Evolutionary conservation across 2,888 invertebrate genomes (phyloP).

Genomic region (Gari tellinella): DNA sequence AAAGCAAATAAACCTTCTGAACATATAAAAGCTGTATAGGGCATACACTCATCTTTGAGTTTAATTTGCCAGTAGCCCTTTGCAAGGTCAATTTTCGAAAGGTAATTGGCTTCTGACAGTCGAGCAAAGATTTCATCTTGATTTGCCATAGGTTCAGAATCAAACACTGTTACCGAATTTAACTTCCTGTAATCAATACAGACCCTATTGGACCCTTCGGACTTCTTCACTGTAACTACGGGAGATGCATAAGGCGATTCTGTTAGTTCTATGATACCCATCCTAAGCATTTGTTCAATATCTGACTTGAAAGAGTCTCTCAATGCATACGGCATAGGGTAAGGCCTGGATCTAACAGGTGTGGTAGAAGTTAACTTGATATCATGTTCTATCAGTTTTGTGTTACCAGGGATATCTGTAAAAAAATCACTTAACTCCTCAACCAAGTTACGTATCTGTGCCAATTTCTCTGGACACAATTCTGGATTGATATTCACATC

Average conservation of each 20-base stretch:
- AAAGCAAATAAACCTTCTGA: conserved; percentile 41
- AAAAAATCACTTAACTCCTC: conserved; percentile 14
- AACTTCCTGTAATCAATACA: conserved; percentile 59
- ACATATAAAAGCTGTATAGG: conserved; percentile 50
- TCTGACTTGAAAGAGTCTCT: conserved; percentile 36
- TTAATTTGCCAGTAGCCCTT: conserved; percentile 65
- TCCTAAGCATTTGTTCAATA: conserved; percentile 49
- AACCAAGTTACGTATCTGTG: conserved; percentile 17
- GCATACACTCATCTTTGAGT: conserved; percentile 26
- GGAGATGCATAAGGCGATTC: conserved; percentile 56
- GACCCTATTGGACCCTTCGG: conserved; percentile 49
- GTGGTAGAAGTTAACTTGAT: conserved; percentile 21
- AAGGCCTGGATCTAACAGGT: conserved; percentile 39
- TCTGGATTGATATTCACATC: too few species aligned
- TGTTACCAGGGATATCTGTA: conserved; percentile 21
- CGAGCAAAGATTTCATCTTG: conserved; percentile 59
- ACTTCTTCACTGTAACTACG: conserved; percentile 51
- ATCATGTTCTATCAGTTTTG: conserved; percentile 27
- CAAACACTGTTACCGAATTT: conserved; percentile 59
- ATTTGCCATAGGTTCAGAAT: conserved; percentile 62
- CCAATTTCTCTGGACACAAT: too few species aligned
- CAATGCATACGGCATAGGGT: conserved; percentile 43
- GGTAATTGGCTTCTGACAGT: conserved; percentile 29
- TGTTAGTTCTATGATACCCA: conserved; percentile 54
- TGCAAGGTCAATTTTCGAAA: conserved; percentile 52